Evolutionary conservation across 2,888 invertebrate species (phyloP).

Genomic region (Acleris holmiana): DNA sequence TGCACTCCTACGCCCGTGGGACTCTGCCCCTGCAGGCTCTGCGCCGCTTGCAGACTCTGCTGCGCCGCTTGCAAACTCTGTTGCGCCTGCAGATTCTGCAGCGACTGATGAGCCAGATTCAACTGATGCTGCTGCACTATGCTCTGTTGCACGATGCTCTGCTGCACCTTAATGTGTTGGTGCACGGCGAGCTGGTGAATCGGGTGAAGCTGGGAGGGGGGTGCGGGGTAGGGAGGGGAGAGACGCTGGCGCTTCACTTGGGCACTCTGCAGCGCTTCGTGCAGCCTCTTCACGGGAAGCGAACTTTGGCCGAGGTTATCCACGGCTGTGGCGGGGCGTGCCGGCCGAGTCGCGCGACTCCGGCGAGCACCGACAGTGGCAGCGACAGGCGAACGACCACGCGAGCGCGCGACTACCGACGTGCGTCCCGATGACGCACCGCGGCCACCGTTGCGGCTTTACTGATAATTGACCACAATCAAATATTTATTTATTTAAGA

Average conservation of each 20-base stretch:
- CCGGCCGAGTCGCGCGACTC: constrained; percentile 83
- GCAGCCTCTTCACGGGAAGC: constrained; percentile 85
- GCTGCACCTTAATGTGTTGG: constrained; percentile 80
- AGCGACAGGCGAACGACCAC: constrained; percentile 74
- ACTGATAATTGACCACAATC: constrained; percentile 59
- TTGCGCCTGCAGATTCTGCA: constrained; percentile 72
- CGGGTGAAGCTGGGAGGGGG: constrained; percentile 72
- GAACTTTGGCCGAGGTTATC: constrained; percentile 84
- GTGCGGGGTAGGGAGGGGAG: constrained; percentile 84
- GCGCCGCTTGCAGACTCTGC: constrained; percentile 59
- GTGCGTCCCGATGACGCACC: constrained; percentile 66
- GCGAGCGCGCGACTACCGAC: constrained; percentile 68
- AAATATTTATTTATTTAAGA: constrained; percentile 48
- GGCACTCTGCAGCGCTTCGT: constrained; percentile 85
- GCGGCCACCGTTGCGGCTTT: constrained; percentile 58
- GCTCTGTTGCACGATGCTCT: constrained; percentile 79
- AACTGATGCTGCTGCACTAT: constrained; percentile 79
- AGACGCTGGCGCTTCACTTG: constrained; percentile 86
- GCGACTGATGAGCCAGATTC: constrained; percentile 77
- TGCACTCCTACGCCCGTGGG: constrained; percentile 65
- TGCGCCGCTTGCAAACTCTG: constrained; percentile 67
- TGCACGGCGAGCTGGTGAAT: constrained; percentile 79
- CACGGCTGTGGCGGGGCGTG: constrained; percentile 83
- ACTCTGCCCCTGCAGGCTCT: constrained; percentile 63
- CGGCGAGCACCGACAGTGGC: constrained; percentile 80